A percentile compares a stretch with the other conserved stretches of the same genome.
Conservation (phyloP, 2,113 vertebrate genomes). For the Toxostoma redivivum region DNA sequence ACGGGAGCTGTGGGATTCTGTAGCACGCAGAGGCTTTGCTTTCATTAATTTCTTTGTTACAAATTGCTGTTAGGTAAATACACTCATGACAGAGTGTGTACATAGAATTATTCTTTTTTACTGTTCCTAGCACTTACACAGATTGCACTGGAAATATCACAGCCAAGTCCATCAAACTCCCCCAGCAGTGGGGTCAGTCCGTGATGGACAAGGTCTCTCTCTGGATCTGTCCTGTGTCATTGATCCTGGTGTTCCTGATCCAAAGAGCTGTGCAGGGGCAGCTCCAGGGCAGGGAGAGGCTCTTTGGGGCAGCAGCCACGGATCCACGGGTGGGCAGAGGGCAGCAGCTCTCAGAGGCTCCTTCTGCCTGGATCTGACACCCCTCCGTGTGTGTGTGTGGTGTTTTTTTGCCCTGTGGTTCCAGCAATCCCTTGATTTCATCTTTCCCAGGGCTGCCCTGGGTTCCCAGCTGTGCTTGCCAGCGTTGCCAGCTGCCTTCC, state of each 20-base stretch:
- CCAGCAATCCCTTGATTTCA: neutral
- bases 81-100: accelerated
- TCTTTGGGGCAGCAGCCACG: neutral
- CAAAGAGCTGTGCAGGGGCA: accelerated
- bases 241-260: neutral
- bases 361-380: neutral
- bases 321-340: neutral
- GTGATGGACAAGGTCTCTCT: neutral
- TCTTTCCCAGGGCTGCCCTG: neutral
- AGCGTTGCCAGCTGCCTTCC: neutral
- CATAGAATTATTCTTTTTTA: neutral
- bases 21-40: neutral
- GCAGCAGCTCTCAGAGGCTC: neutral
- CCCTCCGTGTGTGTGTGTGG: neutral
- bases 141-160: accelerated
- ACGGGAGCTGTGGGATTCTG: neutral
- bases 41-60: neutral
- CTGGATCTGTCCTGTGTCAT: accelerated
- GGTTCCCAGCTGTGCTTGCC: neutral
- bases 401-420: neutral
- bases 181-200: accelerated
- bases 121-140: neutral
- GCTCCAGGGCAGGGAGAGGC: neutral
- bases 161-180: neutral
- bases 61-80: neutral